Conservation (phyloP, 2,888 invertebrate genomes). For the Zaprionus lineosus region DNA sequence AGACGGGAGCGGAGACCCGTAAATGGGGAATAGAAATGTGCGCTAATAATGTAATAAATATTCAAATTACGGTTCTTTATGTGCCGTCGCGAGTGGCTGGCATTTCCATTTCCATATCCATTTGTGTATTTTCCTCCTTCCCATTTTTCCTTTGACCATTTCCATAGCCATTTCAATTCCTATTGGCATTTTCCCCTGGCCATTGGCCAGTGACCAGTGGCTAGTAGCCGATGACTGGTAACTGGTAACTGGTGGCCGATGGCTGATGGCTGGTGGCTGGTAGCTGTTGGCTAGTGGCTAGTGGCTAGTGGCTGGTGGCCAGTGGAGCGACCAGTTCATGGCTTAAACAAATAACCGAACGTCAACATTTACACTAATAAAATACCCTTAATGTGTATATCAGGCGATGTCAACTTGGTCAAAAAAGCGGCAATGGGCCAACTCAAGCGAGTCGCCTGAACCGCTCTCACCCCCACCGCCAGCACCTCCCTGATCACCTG, state of each 20-base stretch:
- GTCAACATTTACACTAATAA: conserved; percentile 75
- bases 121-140: too few relatives aligned
- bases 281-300: too few relatives aligned
- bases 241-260: too few relatives aligned
- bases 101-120: conserved; percentile 35
- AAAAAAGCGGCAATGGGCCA: conserved; percentile 24
- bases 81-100: conserved; percentile 8
- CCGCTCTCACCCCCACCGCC: not conserved
- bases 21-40: conserved; percentile 31
- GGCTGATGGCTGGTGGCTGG: too few relatives aligned
- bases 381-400: conserved; percentile 68
- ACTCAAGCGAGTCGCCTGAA: conserved; percentile 47
- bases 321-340: conserved; percentile 35
- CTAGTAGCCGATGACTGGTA: too few relatives aligned
- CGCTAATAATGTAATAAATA: conserved; percentile 75
- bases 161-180: conserved; percentile 46
- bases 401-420: conserved; percentile 57
- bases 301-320: not conserved
- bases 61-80: conserved; percentile 67
- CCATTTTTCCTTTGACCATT: too few relatives aligned
- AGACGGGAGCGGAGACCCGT: conserved; percentile 6
- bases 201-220: too few relatives aligned
- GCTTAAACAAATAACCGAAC: conserved; percentile 61
- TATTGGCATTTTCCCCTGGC: conserved; percentile 68
- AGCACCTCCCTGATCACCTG: not conserved